A percentile compares a stretch with the other conserved stretches of the same genome.
Conservation (phyloP, 64 coral and sea anemone species). For the Montipora sp. region DNA sequence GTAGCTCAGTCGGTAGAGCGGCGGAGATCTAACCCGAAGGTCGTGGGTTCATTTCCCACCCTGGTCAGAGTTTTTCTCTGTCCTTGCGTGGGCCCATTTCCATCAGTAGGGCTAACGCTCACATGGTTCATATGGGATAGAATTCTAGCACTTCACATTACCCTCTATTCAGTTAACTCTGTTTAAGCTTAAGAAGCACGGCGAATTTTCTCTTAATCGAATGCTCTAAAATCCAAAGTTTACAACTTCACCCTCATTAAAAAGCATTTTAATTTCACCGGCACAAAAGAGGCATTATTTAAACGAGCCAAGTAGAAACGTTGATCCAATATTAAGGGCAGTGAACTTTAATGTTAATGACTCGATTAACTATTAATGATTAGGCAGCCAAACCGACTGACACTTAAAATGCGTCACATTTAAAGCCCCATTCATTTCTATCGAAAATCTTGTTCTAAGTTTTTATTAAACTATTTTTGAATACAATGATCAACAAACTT, state of each 20-base stretch:
- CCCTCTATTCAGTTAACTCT: too few relatives aligned
- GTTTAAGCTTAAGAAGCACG: neutral
- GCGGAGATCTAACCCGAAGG: too few relatives aligned
- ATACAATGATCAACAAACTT: constrained; percentile 2
- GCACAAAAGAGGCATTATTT: neutral
- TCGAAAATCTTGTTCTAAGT: too few relatives aligned
- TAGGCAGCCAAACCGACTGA: constrained; percentile 1
- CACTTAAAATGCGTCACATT: neutral
- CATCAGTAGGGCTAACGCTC: too few relatives aligned
- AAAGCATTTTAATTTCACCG: neutral
- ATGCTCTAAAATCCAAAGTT: constrained; percentile 1
- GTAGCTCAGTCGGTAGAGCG: too few relatives aligned
- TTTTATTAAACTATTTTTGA: too few relatives aligned
- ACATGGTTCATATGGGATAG: too few relatives aligned
- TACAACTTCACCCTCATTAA: neutral
- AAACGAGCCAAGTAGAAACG: constrained; percentile 9
- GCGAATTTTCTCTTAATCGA: neutral
- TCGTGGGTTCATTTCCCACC: too few relatives aligned
- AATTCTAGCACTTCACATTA: too few relatives aligned
- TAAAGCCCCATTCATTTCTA: constrained; percentile 6
- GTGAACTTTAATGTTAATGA: constrained; percentile 12
- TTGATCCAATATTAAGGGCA: neutral
- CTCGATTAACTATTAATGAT: constrained; percentile 5
- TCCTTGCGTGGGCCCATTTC: too few relatives aligned
- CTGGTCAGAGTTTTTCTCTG: too few relatives aligned